Evolutionary conservation across 2,888 invertebrate species (phyloP), one percentile per base, ranked within the genome.

Genomic region (Dinocampus coccinellae): DNA sequence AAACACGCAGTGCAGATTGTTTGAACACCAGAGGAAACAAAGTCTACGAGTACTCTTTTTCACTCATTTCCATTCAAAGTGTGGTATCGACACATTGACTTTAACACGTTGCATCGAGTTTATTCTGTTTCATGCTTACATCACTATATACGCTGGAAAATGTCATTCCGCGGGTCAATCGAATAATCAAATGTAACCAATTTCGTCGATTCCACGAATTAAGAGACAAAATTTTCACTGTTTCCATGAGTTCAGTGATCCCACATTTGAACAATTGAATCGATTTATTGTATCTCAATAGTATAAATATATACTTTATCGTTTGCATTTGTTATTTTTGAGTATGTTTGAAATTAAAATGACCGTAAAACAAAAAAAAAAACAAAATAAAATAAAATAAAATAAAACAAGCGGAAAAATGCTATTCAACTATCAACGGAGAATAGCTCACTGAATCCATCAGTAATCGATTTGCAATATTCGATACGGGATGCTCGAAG

Each of bases 111-210:
- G 60, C 42, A 42, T 52, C 60, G 60, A 42, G 24, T 65, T 55
- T 16, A 55, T 65, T 26, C 33, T 20, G 20, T 42, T 42, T 62
- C 39, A 24, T 24, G 60, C 34, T 55, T 22, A 26, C 26, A 26
- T 22, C 55, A 55, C 39, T 33, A 42, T 63, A 16, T 16, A 6
- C 26, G 26, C 13, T 29, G 29, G 52, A 7, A 55, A 66, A 66
- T 39, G 39, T 66, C 66, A 20, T 60, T 68, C n/a, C 58, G 22
- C 16, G 53, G 55, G 53, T 68, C 47, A 60, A 68, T 68, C 68
- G 60, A 24, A 69, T 55, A 63, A 62, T 62, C 63, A 16, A 62
- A 63, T 29, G 55, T 34, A 69, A 69, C 63, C 55, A 63, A 63
- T 62, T 69, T 36, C 69, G 36, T 26, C 52, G 16, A 65, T 64